Evolutionary conservation across 2,888 invertebrate species (phyloP).

Genomic region (Cosmia trapezina): DNA sequence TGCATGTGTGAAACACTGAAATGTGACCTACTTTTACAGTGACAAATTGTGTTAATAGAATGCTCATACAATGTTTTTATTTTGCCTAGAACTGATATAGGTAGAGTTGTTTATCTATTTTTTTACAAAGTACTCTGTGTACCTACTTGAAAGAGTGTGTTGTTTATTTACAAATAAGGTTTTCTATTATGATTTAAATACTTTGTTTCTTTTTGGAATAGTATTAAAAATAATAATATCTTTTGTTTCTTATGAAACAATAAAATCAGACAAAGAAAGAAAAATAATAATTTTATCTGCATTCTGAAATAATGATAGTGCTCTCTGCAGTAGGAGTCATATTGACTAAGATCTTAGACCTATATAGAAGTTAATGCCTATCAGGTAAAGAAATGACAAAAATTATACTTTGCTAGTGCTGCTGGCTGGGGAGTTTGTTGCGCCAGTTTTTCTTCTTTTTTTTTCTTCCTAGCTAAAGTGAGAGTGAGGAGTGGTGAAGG

Average conservation of each 20-base stretch:
- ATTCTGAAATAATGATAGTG: not conserved
- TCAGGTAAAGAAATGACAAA: conserved; percentile 6
- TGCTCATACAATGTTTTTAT: conserved; percentile 39
- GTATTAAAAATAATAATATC: not conserved
- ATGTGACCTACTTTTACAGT: conserved; percentile 48
- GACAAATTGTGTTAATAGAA: conserved; percentile 55
- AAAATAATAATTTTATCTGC: conserved; percentile 5
- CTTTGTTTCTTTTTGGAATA: conserved; percentile 4
- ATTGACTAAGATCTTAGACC: conserved; percentile 5
- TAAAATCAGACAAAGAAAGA: not conserved
- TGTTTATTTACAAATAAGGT: conserved; percentile 34
- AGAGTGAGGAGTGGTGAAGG: too few species aligned
- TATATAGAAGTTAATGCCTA: not conserved
- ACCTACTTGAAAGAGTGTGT: conserved; percentile 10
- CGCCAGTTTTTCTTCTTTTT: too few species aligned
- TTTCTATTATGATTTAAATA: conserved; percentile 23
- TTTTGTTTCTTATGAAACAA: not conserved
- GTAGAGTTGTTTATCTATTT: conserved; percentile 32
- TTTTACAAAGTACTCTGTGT: conserved; percentile 24
- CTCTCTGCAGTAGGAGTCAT: conserved; percentile 9
- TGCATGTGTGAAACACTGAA: conserved; percentile 53
- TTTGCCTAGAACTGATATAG: conserved; percentile 31
- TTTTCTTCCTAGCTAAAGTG: too few species aligned
- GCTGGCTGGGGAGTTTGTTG: too few species aligned
- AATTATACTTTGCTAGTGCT: not conserved